phyloP scores from a whole-genome alignment of 2,888 invertebrate genomes.

The Venusia cambrica region DNA sequence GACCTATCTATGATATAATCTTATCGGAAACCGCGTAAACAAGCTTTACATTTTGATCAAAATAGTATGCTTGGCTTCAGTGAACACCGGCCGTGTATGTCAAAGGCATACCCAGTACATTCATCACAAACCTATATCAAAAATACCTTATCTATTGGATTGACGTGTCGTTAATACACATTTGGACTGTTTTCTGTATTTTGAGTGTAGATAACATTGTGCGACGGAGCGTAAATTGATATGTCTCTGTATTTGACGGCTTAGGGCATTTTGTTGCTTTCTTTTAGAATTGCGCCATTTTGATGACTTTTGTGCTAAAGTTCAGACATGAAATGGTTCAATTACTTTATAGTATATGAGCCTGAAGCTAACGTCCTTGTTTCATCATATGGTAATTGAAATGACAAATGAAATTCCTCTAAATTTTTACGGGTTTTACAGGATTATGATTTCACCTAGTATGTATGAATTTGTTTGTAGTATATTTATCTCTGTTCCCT shows the following conservation, averaged over 20 bases:
- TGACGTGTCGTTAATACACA: conserved; percentile 39
- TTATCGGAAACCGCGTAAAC: too few relatives aligned
- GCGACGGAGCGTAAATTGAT: conserved; percentile 27
- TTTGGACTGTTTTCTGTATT: conserved; percentile 21
- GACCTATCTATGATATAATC: too few relatives aligned
- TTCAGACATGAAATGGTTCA: too few relatives aligned
- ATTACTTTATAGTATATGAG: too few relatives aligned
- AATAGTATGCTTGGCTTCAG: conserved; percentile 1
- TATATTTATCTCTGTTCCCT: too few relatives aligned
- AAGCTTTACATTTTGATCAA: background rate
- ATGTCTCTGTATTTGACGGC: conserved; percentile 13
- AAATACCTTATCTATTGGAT: conserved; percentile 32
- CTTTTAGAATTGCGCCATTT: background rate
- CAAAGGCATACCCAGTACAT: conserved; percentile 41
- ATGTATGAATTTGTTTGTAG: too few relatives aligned
- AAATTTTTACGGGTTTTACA: too few relatives aligned
- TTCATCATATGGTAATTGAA: too few relatives aligned
- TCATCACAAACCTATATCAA: conserved; percentile 44
- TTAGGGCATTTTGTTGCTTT: background rate
- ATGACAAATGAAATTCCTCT: too few relatives aligned
- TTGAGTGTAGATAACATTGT: conserved; percentile 15
- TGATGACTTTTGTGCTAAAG: too few relatives aligned
- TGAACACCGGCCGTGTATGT: conserved; percentile 25
- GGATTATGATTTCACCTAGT: too few relatives aligned
- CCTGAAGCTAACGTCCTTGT: too few relatives aligned